These are phyloP conservation scores for Ctenosaura bakeri DNA, from an alignment of 2,797 vertebrate genomes.

Conservation along the genomic window DNA sequence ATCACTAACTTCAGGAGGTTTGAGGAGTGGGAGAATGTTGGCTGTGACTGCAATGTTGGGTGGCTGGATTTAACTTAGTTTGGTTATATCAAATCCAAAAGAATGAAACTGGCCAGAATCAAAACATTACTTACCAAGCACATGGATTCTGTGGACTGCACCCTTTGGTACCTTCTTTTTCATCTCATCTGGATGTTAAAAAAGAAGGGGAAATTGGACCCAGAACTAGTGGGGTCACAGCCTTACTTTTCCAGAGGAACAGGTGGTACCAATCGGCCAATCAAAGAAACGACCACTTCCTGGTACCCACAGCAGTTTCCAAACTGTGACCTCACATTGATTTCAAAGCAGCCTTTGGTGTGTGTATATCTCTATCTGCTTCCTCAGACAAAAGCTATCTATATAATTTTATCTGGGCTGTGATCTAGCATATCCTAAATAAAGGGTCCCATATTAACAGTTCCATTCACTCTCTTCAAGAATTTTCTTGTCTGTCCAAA, in stretches of 20 bases:
- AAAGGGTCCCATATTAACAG: not conserved
- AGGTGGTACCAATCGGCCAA: not conserved
- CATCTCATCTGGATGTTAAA: not conserved
- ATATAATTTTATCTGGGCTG: no score
- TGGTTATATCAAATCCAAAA: not conserved
- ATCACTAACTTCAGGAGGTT: not conserved
- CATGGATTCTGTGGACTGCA: not conserved
- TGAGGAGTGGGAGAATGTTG: not conserved
- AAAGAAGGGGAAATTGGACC: not conserved
- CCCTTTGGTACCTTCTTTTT: conserved; percentile 4
- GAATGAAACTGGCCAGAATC: not conserved
- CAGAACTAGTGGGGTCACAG: conserved; percentile 4
- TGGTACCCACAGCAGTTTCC: conserved; percentile 7
- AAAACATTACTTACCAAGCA: not conserved
- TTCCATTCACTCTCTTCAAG: not conserved
- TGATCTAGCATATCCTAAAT: not conserved
- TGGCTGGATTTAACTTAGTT: not conserved
- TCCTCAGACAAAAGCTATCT: not conserved
- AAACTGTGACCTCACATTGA: not conserved
- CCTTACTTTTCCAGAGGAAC: not conserved
- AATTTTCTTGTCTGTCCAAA: not conserved
- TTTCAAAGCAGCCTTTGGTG: not conserved
- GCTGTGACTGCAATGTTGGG: not conserved
- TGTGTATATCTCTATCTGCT: not conserved
- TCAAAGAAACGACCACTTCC: conserved; percentile 5